Base-by-base conservation (phyloP, 2,888 invertebrate genomes). In the Xanthia icteritia region DNA sequence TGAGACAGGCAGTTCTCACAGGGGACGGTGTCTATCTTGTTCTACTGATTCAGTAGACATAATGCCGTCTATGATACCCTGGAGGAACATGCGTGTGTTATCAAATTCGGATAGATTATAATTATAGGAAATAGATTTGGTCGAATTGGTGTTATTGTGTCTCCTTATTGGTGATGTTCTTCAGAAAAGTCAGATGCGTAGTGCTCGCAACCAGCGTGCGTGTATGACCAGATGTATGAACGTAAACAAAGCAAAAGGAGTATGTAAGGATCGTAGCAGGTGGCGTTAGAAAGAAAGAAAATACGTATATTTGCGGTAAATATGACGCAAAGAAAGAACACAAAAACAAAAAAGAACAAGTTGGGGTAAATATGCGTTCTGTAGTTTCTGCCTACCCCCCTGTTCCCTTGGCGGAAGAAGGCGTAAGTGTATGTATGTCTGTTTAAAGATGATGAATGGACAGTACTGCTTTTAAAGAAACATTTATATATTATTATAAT, bases 1-100 rank as follows among this genome's bases (percentile, higher is more conserved):
- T 42, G 54, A 60, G 73, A 83, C 73, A 69, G 68, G n/a, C 56
- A 76, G 17, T 0, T 42, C 31, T 60, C 84, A 58, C 61, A n/a
- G 8, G 84, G 81, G 73, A 83, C 64, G 56, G 20, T 42, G 27
- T 45, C 79, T 48, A 65, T 56, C 84, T 61, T 51, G 67, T 67
- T 63, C 13, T 42, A 15, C 60, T 79, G 79, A 83, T 83, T 69
- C 64, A 79, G 31, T 73, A 79, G 64, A 73, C 73, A 69, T 69
- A 69, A 83, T 69, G 23, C 42, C 20, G 13, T 79, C 68, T 48
- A 60, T 15, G 13, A 58, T 27, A 58, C 81, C 58, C 76, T 5
- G 23, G 72, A 64, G 65, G 58, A 56, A 61, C 17, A 36, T 31
- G 68, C 31, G 20, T 68, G 45, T 48, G 42, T 58, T 61, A 66